Evolutionary conservation across 2,113 vertebrate species (phyloP).

Genomic region (Amia ocellicauda): DNA sequence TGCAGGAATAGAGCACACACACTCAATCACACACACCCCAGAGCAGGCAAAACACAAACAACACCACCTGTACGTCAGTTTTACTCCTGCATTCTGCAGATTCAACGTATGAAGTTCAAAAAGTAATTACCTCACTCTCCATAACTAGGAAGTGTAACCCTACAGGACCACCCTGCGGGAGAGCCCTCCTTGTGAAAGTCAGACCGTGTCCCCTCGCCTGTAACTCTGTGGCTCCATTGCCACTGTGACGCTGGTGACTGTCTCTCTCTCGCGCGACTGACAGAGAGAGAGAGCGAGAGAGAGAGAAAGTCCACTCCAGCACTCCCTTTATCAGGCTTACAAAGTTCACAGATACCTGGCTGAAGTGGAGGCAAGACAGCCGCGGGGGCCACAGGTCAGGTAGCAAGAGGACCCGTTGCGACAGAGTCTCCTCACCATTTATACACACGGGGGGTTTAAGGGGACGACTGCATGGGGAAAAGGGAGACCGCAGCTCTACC

Average conservation of each 20-base stretch:
- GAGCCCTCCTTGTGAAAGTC: too few species aligned
- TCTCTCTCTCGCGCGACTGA: constrained; percentile 49
- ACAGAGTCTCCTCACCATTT: constrained; percentile 44
- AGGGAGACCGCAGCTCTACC: not conserved
- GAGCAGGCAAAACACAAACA: too few species aligned
- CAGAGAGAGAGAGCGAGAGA: constrained; percentile 6
- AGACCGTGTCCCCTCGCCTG: not conserved
- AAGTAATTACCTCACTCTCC: too few species aligned
- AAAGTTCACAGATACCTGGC: constrained; percentile 82
- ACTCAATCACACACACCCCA: too few species aligned
- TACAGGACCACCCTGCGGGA: too few species aligned
- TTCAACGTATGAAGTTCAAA: too few species aligned
- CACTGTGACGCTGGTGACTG: constrained; percentile 45
- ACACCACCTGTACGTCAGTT: too few species aligned
- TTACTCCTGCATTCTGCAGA: too few species aligned
- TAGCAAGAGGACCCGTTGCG: constrained; percentile 57
- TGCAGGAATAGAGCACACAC: too few species aligned
- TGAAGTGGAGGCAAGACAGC: constrained; percentile 64
- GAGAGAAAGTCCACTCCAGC: constrained; percentile 53
- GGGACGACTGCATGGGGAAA: constrained; percentile 27
- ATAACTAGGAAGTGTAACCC: too few species aligned
- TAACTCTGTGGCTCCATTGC: constrained; percentile 33
- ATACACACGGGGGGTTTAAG: constrained; percentile 3
- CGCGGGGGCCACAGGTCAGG: constrained; percentile 70
- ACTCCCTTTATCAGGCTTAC: constrained; percentile 73